A percentile compares a stretch with the other conserved stretches of the same genome.
phyloP scores from a whole-genome alignment of 2,113 vertebrate genomes.

The Sphyrna mokarran region DNA sequence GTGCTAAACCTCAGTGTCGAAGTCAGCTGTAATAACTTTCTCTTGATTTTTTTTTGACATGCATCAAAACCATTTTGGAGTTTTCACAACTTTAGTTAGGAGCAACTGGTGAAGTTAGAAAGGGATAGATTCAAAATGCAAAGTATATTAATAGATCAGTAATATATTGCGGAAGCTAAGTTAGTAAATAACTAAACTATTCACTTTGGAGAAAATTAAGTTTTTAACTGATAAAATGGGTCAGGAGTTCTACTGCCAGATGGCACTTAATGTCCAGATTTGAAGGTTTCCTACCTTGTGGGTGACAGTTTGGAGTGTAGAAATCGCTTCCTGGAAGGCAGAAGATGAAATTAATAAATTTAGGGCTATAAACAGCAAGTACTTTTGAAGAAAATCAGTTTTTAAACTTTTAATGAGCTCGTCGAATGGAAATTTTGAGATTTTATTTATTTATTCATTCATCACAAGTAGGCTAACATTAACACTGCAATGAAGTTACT shows the following conservation, averaged over 20 bases:
- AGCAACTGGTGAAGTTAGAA: not conserved
- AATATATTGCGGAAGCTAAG: not conserved
- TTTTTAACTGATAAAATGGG: not conserved
- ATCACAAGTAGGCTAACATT: too few relatives aligned
- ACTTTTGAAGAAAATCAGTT: conserved; percentile 7
- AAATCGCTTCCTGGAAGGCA: conserved; percentile 36
- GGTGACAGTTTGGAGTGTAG: conserved; percentile 37
- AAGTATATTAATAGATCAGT: not conserved
- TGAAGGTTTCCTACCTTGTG: conserved; percentile 35
- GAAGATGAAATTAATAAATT: conserved; percentile 36
- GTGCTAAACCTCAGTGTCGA: not conserved
- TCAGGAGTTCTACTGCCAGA: not conserved
- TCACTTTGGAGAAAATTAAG: conserved; percentile 12
- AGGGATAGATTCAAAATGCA: not conserved
- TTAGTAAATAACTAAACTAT: not conserved
- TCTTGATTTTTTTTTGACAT: not conserved
- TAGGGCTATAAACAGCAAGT: conserved; percentile 20
- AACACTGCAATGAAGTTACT: too few relatives aligned
- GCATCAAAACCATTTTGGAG: not conserved
- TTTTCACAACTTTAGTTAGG: not conserved
- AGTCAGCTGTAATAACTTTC: not conserved
- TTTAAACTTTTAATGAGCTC: conserved; percentile 17
- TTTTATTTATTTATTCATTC: not conserved
- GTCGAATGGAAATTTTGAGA: not conserved
- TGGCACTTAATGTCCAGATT: conserved; percentile 33